These are phyloP conservation scores for Dipodomys ordii DNA, from an alignment of 2,113 vertebrate species.

Conservation along the genomic window DNA sequence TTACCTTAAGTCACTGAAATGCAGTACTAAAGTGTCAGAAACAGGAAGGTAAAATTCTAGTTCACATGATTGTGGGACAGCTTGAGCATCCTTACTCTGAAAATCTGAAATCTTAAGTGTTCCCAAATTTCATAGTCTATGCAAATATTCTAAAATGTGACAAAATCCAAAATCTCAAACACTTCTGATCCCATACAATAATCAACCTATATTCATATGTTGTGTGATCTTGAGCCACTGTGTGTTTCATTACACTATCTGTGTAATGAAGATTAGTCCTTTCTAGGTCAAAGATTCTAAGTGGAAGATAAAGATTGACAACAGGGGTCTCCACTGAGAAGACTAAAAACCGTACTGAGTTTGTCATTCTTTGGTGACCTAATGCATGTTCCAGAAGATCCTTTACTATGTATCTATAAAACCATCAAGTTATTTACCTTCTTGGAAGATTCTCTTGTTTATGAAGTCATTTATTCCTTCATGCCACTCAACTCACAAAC, in stretches of 20 bases:
- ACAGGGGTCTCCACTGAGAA: neutral
- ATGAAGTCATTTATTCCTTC: slow-evolving; percentile 13
- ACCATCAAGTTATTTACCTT: slow-evolving; percentile 1
- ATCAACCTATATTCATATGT: neutral
- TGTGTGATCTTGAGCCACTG: neutral
- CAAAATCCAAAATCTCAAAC: neutral
- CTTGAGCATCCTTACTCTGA: neutral
- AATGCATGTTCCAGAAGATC: neutral
- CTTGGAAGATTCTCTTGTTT: slow-evolving; percentile 21
- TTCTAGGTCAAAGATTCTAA: neutral
- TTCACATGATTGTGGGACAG: neutral
- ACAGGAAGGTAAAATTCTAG: neutral
- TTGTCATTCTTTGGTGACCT: neutral
- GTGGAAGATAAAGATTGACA: neutral
- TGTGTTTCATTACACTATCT: neutral
- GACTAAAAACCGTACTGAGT: no score
- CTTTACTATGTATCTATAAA: neutral
- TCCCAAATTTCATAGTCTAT: neutral
- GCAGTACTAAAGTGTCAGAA: neutral
- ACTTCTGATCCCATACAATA: neutral
- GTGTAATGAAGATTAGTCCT: slow-evolving; percentile 1
- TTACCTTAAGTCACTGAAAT: slow-evolving; percentile 15
- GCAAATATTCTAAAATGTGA: neutral
- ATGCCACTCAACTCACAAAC: neutral
- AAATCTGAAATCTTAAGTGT: neutral